Evolutionary conservation across 1,140 invertebrate species (phyloP).

Genomic region (Heliconius himera): DNA sequence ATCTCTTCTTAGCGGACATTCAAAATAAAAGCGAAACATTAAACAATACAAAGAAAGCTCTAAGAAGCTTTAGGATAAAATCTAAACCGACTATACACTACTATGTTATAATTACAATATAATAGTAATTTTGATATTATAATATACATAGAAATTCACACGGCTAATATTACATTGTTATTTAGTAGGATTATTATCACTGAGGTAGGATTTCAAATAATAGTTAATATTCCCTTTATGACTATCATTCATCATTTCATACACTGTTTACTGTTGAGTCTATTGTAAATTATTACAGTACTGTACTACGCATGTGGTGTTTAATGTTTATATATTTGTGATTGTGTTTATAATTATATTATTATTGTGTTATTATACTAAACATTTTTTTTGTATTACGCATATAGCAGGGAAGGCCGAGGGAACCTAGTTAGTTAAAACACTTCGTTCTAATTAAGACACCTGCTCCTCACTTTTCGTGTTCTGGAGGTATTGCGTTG

Average conservation of each 20-base stretch:
- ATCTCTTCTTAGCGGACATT: too few species aligned
- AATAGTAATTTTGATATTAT: not conserved
- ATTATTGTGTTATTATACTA: too few species aligned
- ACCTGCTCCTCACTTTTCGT: too few species aligned
- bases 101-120: not conserved
- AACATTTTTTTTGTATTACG: too few species aligned
- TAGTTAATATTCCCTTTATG: slow-evolving; percentile 9
- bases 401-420: too few species aligned
- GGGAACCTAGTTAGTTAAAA: too few species aligned
- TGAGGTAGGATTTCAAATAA: slow-evolving; percentile 2
- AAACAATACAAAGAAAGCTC: not conserved
- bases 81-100: not conserved
- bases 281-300: not conserved
- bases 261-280: slow-evolving; percentile 4
- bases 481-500: too few species aligned
- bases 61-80: not conserved
- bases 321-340: not conserved
- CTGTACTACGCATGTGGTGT: too few species aligned
- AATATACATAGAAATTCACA: not conserved
- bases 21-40: too few species aligned
- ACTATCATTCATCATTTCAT: slow-evolving; percentile 4
- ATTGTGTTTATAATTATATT: not conserved
- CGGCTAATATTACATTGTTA: slow-evolving; percentile 2
- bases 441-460: too few species aligned
- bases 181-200: slow-evolving; percentile 1